phyloP scores from a whole-genome alignment of 2,888 invertebrate genomes.

The Diarsia mendica region DNA sequence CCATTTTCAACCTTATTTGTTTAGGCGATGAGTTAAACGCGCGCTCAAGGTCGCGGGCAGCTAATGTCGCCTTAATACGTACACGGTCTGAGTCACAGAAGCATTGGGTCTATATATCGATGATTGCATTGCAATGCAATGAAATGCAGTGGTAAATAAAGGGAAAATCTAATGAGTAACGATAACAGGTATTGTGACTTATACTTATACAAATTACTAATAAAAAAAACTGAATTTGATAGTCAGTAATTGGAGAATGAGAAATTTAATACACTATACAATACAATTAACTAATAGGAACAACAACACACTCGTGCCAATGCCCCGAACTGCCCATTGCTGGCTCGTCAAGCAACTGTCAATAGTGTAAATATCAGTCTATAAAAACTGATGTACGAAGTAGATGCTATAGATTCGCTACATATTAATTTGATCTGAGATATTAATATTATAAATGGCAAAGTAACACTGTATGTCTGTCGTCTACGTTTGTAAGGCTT shows the following conservation, averaged over 20 bases:
- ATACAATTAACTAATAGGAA: neutral
- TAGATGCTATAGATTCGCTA: no score
- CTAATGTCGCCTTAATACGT: no score
- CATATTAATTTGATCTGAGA: no score
- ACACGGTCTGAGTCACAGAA: neutral
- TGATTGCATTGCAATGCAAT: conserved; percentile 14
- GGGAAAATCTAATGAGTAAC: conserved; percentile 12
- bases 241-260: neutral
- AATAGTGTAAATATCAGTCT: conserved; percentile 3
- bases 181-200: neutral
- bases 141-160: no score
- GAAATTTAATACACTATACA: neutral
- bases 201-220: no score
- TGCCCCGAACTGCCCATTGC: conserved; percentile 8
- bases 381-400: conserved; percentile 12
- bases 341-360: conserved; percentile 23
- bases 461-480: neutral
- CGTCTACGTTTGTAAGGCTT: neutral
- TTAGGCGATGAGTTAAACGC: no score
- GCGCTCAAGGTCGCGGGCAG: no score
- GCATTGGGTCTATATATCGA: no score
- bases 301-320: neutral
- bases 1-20: no score
- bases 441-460: no score
- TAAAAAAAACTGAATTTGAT: no score